Percentiles rank a stretch among this genome's conserved stretches.
Conservation (phyloP, 2,113 vertebrate species). For the Tragelaphus imberbis region DNA sequence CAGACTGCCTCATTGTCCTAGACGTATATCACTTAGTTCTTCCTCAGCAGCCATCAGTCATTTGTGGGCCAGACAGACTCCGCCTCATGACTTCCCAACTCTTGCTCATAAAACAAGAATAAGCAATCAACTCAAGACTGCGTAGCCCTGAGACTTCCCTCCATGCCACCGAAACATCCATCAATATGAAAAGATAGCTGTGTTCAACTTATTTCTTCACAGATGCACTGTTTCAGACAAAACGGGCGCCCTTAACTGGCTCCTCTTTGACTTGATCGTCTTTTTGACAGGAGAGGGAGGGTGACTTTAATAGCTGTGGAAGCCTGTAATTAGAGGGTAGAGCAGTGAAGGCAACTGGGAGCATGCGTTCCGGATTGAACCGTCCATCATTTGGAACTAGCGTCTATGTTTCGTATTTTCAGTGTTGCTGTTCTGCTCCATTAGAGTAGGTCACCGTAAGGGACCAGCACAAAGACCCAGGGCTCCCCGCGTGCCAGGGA, state of each 20-base stretch:
- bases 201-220: not conserved
- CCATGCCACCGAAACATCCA: not conserved
- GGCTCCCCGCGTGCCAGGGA: not conserved
- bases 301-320: not conserved
- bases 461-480: not conserved
- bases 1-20: constrained; percentile 6
- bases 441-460: not conserved
- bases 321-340: not conserved
- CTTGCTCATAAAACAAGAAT: not conserved
- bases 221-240: not conserved
- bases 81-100: not conserved
- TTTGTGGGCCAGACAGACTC: not conserved
- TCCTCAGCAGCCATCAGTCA: not conserved
- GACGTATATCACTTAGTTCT: not conserved
- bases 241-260: not conserved
- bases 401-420: not conserved
- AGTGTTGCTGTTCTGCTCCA: not conserved
- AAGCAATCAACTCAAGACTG: not conserved
- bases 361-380: not conserved
- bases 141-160: not conserved
- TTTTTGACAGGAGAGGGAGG: not conserved
- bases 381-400: not conserved
- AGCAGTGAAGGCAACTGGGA: not conserved
- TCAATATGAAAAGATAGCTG: not conserved
- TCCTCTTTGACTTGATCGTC: not conserved